phyloP scores from a whole-genome alignment of 2,113 vertebrate species.

The Pristiophorus japonicus region DNA sequence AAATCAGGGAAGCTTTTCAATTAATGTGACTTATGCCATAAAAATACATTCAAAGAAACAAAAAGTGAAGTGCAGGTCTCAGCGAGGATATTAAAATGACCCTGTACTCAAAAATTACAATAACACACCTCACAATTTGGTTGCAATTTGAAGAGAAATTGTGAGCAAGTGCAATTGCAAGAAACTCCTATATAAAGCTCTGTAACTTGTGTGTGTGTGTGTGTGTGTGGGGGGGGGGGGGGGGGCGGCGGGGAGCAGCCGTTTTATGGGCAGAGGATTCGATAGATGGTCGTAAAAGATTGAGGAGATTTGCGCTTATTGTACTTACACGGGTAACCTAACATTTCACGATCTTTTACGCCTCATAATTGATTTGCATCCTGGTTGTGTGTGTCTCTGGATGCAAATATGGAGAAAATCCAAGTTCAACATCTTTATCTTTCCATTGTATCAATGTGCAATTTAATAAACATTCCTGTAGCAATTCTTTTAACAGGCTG shows the following conservation, averaged over 20 bases:
- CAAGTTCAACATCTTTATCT: neutral
- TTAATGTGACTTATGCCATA: neutral
- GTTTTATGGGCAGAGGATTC: neutral
- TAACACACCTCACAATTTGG: neutral
- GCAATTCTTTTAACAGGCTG: neutral
- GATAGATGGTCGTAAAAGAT: neutral
- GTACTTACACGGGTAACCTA: neutral
- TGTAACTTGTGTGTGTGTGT: too few relatives aligned
- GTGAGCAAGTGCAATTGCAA: neutral
- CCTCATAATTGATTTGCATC: neutral
- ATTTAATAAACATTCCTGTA: neutral
- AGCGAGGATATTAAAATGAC: neutral
- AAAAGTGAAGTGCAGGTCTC: too few relatives aligned
- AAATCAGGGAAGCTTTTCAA: neutral
- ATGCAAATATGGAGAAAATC: neutral
- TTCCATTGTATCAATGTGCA: neutral
- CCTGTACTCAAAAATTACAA: neutral
- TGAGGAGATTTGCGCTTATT: neutral
- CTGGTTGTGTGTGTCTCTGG: neutral
- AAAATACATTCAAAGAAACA: too few relatives aligned
- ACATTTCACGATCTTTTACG: neutral
- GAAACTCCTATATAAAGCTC: neutral
- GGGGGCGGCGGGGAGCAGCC: neutral
- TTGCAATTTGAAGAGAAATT: neutral
- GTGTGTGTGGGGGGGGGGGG: neutral